Base-by-base conservation (phyloP, 2,113 vertebrate species). In the Epinephelus fuscoguttatus region DNA sequence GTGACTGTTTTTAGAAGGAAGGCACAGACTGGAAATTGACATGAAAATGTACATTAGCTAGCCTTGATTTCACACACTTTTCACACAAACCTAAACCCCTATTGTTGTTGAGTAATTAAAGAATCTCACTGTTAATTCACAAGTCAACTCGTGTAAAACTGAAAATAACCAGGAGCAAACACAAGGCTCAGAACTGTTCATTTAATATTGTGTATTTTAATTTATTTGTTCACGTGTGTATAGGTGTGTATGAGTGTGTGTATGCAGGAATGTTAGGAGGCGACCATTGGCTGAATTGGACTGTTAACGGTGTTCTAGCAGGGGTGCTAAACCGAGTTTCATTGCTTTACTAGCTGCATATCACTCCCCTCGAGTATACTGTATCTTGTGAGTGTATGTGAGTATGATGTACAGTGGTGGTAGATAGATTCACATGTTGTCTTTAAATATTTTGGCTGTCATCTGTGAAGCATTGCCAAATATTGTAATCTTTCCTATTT, bases 401-500 rank as follows among this genome's bases (percentile, higher is more conserved):
- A 55, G 67, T 78, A 19, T 81, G 73, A 78, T 56, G 64, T 82
- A 40, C 45, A 80, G 3, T 62, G 33, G 25, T 82, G 37, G 52
- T 81, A 70, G 73, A 80, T 81, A 70, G 70, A 80, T 30, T 63
- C 21, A 75, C 50, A 77, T 62, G 60, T 80, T 75, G 79, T 86
- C 72, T 85, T 81, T 47, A 42, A 77, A 63, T 69, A 53, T 60
- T 55, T 52, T 75, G 49, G 19, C 70, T 80, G 71, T 70, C 19
- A 71, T 68, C 52, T 84, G 75, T 88, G 47, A 81, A 89, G 19
- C 78, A 68, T 80, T 85, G 88, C 82, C 57, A 89, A 83, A 85
- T 91, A 75, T 87, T 84, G 56, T 80, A 49, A 59, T 55, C 40
- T 62, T 71, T 82, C 49, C 52, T 56, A 5, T 75, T 68, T 67